Evolutionary conservation across 2,888 invertebrate species (phyloP).

Genomic region (Cheilosia impressa): DNA sequence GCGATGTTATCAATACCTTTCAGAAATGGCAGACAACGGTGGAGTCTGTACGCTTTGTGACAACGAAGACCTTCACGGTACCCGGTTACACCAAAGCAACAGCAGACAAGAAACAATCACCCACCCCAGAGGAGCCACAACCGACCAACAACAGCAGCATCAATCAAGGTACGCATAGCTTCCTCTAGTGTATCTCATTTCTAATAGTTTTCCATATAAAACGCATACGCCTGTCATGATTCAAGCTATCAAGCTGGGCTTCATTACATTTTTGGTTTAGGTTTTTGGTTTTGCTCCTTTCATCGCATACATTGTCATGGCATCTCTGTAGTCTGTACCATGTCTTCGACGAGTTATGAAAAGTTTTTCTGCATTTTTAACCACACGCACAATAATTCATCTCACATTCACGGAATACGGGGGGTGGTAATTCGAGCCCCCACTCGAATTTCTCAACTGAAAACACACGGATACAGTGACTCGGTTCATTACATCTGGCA

Average conservation of each 20-base stretch:
- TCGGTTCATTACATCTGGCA: constrained; percentile 73
- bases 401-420: constrained; percentile 31
- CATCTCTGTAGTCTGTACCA: constrained; percentile 33
- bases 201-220: constrained; percentile 68
- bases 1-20: constrained; percentile 82
- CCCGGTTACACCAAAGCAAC: constrained; percentile 76
- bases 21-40: constrained; percentile 84
- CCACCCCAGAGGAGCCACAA: constrained; percentile 33
- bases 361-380: constrained; percentile 76
- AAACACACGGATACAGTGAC: constrained; percentile 34
- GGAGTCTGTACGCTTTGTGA: constrained; percentile 83
- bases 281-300: constrained; percentile 42
- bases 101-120: constrained; percentile 57
- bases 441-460: constrained; percentile 52
- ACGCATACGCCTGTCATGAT: constrained; percentile 74
- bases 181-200: constrained; percentile 46
- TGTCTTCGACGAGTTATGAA: constrained; percentile 27
- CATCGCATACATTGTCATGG: constrained; percentile 28
- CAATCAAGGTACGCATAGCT: constrained; percentile 50
- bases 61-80: constrained; percentile 81
- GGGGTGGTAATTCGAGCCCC: constrained; percentile 70
- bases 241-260: constrained; percentile 43
- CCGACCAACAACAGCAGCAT: constrained; percentile 26
- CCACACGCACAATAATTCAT: constrained; percentile 79
- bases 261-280: constrained; percentile 66